These are phyloP conservation scores for Monopis laevigella DNA, from an alignment of 2,888 invertebrate genomes.

Conservation along the genomic window DNA sequence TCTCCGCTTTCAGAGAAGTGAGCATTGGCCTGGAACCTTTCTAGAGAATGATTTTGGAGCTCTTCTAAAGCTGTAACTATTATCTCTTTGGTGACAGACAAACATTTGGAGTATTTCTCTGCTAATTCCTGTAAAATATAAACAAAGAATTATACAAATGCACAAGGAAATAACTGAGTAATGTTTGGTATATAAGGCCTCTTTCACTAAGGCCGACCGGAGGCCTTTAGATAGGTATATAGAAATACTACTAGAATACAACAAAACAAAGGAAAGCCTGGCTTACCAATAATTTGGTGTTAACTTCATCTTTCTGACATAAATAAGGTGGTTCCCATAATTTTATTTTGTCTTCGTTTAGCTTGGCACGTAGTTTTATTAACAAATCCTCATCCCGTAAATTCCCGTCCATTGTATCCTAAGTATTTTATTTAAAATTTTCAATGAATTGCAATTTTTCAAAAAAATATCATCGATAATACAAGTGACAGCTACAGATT, in stretches of 20 bases:
- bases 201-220: too few species aligned
- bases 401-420: not conserved
- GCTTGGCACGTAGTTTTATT: constrained; percentile 71
- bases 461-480: too few species aligned
- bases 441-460: too few species aligned
- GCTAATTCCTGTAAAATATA: not conserved
- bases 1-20: constrained; percentile 75
- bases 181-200: too few species aligned
- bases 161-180: too few species aligned
- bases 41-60: constrained; percentile 74
- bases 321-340: constrained; percentile 77
- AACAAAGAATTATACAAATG: too few species aligned
- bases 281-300: constrained; percentile 4
- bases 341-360: constrained; percentile 75
- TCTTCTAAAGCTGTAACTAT: constrained; percentile 63
- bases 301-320: constrained; percentile 14
- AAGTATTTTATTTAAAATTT: too few species aligned
- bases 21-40: constrained; percentile 75
- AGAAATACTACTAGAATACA: too few species aligned
- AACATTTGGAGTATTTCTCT: not conserved
- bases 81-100: not conserved
- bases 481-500: too few species aligned
- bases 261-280: too few species aligned
- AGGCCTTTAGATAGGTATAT: too few species aligned
- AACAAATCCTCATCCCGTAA: constrained; percentile 69